Conservation (phyloP, 2,888 invertebrate genomes). For the Drosophila buzzatii region DNA sequence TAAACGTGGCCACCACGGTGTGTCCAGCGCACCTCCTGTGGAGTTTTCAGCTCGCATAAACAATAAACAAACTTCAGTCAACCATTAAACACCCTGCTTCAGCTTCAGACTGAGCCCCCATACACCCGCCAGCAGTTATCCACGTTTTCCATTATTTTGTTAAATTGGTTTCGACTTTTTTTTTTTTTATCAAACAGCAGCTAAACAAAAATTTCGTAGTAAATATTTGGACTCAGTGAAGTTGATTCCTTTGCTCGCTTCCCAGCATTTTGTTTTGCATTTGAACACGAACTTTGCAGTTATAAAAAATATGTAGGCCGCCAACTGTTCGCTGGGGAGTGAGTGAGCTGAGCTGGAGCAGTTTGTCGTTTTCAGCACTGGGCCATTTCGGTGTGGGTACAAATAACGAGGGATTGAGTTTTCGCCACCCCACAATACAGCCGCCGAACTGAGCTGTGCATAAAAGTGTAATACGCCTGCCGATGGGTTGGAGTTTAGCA, state of each 20-base stretch:
- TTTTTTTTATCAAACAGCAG: slow-evolving; percentile 14
- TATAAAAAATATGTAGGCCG: slow-evolving; percentile 43
- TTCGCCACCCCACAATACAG: neutral
- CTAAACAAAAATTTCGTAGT: slow-evolving; percentile 32
- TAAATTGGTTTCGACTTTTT: slow-evolving; percentile 62
- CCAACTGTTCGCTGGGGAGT: neutral
- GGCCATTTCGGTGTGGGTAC: neutral
- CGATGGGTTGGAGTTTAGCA: slow-evolving; percentile 41
- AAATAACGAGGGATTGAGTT: neutral
- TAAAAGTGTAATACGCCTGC: slow-evolving; percentile 65
- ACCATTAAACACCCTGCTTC: slow-evolving; percentile 24
- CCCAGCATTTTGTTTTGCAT: slow-evolving; percentile 51
- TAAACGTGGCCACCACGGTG: slow-evolving; percentile 7
- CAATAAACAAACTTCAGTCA: slow-evolving; percentile 47
- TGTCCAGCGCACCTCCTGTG: slow-evolving; percentile 27
- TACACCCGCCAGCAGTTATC: neutral
- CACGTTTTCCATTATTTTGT: slow-evolving; percentile 67
- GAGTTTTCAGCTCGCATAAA: slow-evolving; percentile 25
- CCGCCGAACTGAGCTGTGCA: slow-evolving; percentile 24
- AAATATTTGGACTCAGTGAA: slow-evolving; percentile 50
- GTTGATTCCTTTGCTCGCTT: slow-evolving; percentile 18
- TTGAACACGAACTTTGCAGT: slow-evolving; percentile 58
- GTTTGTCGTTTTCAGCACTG: slow-evolving; percentile 4
- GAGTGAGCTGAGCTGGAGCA: neutral
- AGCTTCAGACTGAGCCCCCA: neutral